These are phyloP conservation scores for Mercenaria mercenaria DNA, from an alignment of 1,140 invertebrate genomes.

Conservation along the genomic window DNA sequence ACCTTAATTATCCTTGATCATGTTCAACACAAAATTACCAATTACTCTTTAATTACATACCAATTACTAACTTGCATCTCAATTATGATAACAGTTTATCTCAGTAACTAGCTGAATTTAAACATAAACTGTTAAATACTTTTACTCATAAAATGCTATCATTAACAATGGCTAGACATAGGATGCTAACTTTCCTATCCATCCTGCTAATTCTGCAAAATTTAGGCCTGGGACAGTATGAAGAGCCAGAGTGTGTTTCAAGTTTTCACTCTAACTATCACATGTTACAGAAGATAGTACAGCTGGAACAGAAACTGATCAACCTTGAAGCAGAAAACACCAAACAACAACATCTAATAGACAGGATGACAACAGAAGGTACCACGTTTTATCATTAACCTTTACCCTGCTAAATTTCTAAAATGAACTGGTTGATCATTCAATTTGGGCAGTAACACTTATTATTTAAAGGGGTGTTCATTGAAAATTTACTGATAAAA, in stretches of 20 bases:
- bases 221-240: neutral
- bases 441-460: too few relatives aligned
- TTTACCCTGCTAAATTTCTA: too few relatives aligned
- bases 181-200: neutral
- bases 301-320: neutral
- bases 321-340: neutral
- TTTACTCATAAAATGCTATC: too few relatives aligned
- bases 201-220: neutral
- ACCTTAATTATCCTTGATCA: too few relatives aligned
- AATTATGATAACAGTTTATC: neutral
- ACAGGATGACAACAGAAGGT: neutral
- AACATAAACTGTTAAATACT: too few relatives aligned
- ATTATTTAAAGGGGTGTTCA: too few relatives aligned
- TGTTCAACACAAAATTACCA: too few relatives aligned
- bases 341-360: neutral
- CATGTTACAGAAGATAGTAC: neutral
- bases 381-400: too few relatives aligned
- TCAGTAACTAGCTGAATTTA: too few relatives aligned
- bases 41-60: neutral
- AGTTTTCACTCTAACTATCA: neutral
- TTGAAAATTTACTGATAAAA: too few relatives aligned
- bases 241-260: neutral
- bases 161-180: neutral
- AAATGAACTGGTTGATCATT: too few relatives aligned
- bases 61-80: neutral